Base-by-base conservation (phyloP, 2,888 invertebrate genomes). In the Cerceris rybyensis region DNA sequence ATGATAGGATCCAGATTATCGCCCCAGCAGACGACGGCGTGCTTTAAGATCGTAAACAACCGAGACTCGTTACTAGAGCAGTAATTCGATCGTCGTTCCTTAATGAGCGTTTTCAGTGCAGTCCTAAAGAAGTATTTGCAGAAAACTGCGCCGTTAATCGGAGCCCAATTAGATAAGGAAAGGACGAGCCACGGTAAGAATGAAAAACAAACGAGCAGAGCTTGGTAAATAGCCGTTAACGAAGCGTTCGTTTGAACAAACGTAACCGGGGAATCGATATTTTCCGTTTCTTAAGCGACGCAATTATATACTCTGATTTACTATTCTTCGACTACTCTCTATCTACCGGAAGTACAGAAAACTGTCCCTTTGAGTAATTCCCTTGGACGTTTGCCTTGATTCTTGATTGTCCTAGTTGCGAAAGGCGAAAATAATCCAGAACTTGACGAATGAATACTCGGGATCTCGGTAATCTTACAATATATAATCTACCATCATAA, bases 101-200 rank as follows among this genome's bases (percentile, higher is more conserved):
- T 84, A 84, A 84, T 83, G 80, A 84, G 80, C 85, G 81, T 85
- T 85, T 83, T 80, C 80, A 83, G 71, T 68, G 65, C 64, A 73
- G 57, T 57, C 72, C 71, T 71, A 75, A 78, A 83, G 83, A 80
- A 78, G 84, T 84, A 85, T 85, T 80, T 80, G 85, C 73, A 78
- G 80, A 85, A 83, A 85, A 80, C 78, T 78, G 70, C 64, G 64
- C 85, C 63, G 83, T 85, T 84, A 85, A 84, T 84, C 85, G 85
- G 75, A 75, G 82, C 78, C 78, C 80, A 84, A 84, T 85, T 85
- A 85, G 83, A 81, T 85, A 83, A 85, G 67, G 83, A 73, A 73
- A 58, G 76, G 63, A 57, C 67, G 70, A 58, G 43, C 28, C 50
- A 42, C 63, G 50, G 55, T 58, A 67, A 71, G 75, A 61, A 58